phyloP scores from a whole-genome alignment of 2,888 invertebrate genomes.

The Dasypolia templi region DNA sequence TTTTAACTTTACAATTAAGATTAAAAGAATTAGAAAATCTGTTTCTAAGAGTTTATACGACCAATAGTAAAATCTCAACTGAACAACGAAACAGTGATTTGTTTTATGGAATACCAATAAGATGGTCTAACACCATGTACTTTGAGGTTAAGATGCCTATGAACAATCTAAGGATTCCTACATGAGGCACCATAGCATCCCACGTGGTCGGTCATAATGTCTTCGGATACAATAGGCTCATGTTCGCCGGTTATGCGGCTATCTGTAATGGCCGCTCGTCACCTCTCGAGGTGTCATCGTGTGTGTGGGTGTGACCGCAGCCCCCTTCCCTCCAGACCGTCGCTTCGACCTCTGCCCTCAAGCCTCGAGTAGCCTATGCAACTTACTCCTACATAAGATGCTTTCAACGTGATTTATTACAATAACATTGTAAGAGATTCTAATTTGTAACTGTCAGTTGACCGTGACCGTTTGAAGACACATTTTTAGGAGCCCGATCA shows the following conservation, averaged over 20 bases:
- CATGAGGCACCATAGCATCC: conserved; percentile 18
- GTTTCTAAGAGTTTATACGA: not conserved
- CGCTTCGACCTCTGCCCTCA: conserved; percentile 55
- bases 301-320: conserved; percentile 76
- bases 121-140: conserved; percentile 13
- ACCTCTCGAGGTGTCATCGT: conserved; percentile 68
- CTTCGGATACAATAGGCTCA: conserved; percentile 48
- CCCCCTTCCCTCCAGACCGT: conserved; percentile 56
- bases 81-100: conserved; percentile 6
- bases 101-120: conserved; percentile 11
- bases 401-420: conserved; percentile 46
- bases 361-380: conserved; percentile 53
- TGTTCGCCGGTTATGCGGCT: conserved; percentile 56
- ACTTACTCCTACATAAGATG: conserved; percentile 36
- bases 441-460: conserved; percentile 26
- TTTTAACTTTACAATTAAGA: conserved; percentile 19
- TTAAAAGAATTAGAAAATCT: conserved; percentile 5
- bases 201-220: conserved; percentile 50
- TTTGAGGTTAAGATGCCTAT: conserved; percentile 18
- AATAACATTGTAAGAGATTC: conserved; percentile 36
- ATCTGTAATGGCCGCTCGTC: conserved; percentile 63
- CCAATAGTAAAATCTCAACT: not conserved
- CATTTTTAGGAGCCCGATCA: conserved; percentile 20
- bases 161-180: conserved; percentile 31
- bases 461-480: not conserved